Evolutionary conservation across 2,797 vertebrate genomes (phyloP).

Genomic region (Furcifer pardalis): DNA sequence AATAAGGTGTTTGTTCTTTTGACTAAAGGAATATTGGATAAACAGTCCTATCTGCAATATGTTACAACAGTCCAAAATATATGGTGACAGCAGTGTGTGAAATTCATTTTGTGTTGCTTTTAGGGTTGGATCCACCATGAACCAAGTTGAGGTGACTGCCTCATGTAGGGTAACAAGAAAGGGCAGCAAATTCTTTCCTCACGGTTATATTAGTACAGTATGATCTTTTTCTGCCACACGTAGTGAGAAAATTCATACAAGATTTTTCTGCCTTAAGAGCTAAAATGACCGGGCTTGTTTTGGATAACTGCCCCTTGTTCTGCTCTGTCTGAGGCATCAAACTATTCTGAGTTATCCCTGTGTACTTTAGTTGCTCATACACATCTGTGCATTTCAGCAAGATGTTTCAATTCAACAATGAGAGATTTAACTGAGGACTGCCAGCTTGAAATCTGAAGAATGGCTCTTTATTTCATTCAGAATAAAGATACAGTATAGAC

Average conservation of each 20-base stretch:
- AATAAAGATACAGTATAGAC: no score
- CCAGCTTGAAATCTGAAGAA: neutral
- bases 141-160: neutral
- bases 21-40: neutral
- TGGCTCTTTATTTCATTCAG: neutral
- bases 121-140: neutral
- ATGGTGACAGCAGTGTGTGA: neutral
- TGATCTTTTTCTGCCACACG: neutral
- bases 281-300: neutral
- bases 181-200: neutral
- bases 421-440: neutral
- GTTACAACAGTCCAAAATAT: neutral
- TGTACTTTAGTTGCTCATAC: no score
- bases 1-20: neutral
- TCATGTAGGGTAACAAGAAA: neutral
- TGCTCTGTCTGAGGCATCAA: neutral
- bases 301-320: neutral
- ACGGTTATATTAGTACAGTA: neutral
- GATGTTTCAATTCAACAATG: neutral
- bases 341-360: neutral
- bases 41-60: neutral
- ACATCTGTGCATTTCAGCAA: no score
- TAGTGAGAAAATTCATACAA: neutral
- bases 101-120: neutral
- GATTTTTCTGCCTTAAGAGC: neutral